Evolutionary conservation across 2,888 invertebrate species (phyloP).

Genomic region (Plutella xylostella): DNA sequence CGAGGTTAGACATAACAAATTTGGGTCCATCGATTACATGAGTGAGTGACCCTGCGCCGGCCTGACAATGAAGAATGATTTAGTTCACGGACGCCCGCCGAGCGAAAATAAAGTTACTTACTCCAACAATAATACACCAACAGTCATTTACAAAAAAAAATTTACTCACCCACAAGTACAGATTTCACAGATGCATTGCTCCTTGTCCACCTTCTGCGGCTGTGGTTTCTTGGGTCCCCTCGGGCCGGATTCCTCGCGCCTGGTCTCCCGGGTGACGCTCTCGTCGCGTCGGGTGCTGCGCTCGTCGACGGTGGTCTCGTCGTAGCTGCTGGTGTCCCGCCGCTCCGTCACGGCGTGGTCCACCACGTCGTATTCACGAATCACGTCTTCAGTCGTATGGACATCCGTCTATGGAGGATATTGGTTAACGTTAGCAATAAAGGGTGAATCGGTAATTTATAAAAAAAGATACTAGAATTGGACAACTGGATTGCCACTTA

Average conservation of each 20-base stretch:
- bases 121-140: not conserved
- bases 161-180: constrained; percentile 90
- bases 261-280: constrained; percentile 45
- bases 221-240: constrained; percentile 57
- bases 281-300: constrained; percentile 61
- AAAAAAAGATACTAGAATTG: not conserved
- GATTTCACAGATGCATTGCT: constrained; percentile 90
- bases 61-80: constrained; percentile 12
- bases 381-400: constrained; percentile 59
- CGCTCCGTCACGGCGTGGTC: constrained; percentile 62
- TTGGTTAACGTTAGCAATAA: too few relatives aligned
- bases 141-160: not conserved
- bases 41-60: constrained; percentile 9
- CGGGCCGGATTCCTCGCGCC: constrained; percentile 49
- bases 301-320: constrained; percentile 27
- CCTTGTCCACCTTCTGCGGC: constrained; percentile 66
- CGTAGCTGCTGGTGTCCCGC: constrained; percentile 43
- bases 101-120: constrained; percentile 6
- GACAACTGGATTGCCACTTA: constrained; percentile 28
- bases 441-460: too few relatives aligned
- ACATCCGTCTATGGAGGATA: constrained; percentile 48
- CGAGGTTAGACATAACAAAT: too few relatives aligned
- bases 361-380: constrained; percentile 60
- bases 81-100: constrained; percentile 9
- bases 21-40: not conserved